Evolutionary conservation across 2,888 invertebrate genomes (phyloP).

Genomic region (Spodoptera exigua): DNA sequence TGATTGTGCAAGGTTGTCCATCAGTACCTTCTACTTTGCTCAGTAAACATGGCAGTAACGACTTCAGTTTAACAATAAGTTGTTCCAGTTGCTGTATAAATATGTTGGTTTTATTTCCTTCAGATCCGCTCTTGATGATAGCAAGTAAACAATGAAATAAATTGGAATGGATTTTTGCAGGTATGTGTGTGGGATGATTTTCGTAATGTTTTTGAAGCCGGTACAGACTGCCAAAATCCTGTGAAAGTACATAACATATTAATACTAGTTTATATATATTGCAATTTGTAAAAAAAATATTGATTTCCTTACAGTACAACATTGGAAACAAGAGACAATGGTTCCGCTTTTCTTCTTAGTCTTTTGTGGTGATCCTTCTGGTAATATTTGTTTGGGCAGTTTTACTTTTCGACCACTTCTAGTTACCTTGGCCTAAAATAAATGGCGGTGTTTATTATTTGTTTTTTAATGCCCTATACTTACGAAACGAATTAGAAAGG

Average conservation of each 20-base stretch:
- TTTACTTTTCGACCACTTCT: slow-evolving; percentile 83
- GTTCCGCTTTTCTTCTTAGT: slow-evolving; percentile 72
- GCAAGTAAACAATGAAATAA: slow-evolving; percentile 82
- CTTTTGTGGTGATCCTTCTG: slow-evolving; percentile 70
- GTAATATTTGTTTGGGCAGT: slow-evolving; percentile 76
- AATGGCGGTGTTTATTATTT: not conserved
- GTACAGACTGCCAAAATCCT: slow-evolving; percentile 82
- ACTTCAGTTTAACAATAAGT: slow-evolving; percentile 76
- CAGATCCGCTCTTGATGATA: slow-evolving; percentile 75
- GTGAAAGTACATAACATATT: slow-evolving; percentile 18
- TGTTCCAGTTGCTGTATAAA: slow-evolving; percentile 81
- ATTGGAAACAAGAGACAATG: slow-evolving; percentile 77
- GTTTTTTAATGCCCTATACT: not conserved
- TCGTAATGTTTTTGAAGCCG: slow-evolving; percentile 83
- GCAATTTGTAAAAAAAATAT: not conserved
- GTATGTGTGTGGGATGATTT: slow-evolving; percentile 79
- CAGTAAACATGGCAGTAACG: slow-evolving; percentile 78
- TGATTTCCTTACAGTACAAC: slow-evolving; percentile 72
- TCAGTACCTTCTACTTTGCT: slow-evolving; percentile 66
- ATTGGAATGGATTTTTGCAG: slow-evolving; percentile 77
- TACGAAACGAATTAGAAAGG: too few species aligned
- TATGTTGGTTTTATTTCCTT: slow-evolving; percentile 74
- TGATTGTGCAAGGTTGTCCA: slow-evolving; percentile 74
- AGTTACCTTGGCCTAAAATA: slow-evolving; percentile 77
- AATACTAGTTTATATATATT: not conserved